These are phyloP conservation scores for Tanaodytes sp. DNA, from an alignment of 2,888 invertebrate genomes.

Conservation along the genomic window DNA sequence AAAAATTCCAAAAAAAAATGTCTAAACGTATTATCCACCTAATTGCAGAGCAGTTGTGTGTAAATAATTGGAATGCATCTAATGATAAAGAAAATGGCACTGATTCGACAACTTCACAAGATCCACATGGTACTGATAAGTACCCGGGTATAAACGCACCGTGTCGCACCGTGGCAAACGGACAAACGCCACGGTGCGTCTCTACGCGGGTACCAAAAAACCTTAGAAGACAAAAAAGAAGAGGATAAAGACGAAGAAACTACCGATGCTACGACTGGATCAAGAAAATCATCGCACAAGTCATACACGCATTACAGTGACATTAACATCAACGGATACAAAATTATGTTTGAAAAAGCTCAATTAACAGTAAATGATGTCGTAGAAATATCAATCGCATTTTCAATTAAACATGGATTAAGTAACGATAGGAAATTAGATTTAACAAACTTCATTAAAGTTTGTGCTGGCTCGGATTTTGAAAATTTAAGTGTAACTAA, in stretches of 20 bases:
- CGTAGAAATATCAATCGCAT: neutral
- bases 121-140: neutral
- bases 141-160: too few species aligned
- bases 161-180: too few species aligned
- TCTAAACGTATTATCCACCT: too few species aligned
- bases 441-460: neutral
- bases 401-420: conserved; percentile 1
- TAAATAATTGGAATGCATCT: neutral
- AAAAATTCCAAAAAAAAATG: too few species aligned
- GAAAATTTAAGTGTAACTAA: neutral
- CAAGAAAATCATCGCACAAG: neutral
- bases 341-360: neutral
- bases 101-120: neutral
- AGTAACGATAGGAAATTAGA: neutral
- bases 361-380: neutral
- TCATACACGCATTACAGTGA: neutral
- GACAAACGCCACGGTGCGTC: too few species aligned
- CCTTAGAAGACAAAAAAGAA: neutral
- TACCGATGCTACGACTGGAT: neutral
- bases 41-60: neutral
- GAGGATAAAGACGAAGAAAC: too few species aligned
- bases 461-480: neutral
- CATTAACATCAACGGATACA: neutral
- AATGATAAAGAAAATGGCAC: neutral
- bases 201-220: neutral